phyloP scores from a whole-genome alignment of 2,113 vertebrate genomes.

The Calyptommatus sinebrachiatus region DNA sequence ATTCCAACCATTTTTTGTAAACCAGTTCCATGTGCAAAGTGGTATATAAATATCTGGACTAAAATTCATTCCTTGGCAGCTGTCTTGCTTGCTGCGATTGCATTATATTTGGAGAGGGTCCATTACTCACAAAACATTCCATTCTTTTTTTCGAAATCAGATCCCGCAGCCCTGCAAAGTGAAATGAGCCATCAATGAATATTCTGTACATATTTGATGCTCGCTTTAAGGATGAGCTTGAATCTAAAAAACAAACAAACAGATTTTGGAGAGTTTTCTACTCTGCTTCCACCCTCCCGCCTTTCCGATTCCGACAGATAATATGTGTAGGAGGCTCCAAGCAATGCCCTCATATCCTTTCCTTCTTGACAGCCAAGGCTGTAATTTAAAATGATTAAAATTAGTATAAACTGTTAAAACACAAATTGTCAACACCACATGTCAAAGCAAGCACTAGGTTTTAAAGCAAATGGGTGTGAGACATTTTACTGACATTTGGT shows the following conservation, averaged over 20 bases:
- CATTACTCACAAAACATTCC: background rate
- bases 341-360: background rate
- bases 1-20: too few relatives aligned
- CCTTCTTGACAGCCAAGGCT: conserved; percentile 5
- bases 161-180: background rate
- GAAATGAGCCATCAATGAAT: background rate
- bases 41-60: too few relatives aligned
- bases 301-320: background rate
- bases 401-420: conserved; percentile 32
- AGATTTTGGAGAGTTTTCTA: background rate
- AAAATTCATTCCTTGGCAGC: too few relatives aligned
- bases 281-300: background rate
- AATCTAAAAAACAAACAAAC: background rate
- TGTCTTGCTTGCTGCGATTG: background rate
- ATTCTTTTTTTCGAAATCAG: background rate
- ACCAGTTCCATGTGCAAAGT: too few relatives aligned
- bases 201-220: too few relatives aligned
- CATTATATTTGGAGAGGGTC: background rate
- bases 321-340: background rate
- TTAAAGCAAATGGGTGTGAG: background rate
- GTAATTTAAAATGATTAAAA: conserved; percentile 29
- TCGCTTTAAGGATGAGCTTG: background rate
- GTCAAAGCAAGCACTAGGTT: conserved; percentile 8
- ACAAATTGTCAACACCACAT: conserved; percentile 35
- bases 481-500: background rate